These are phyloP conservation scores for Habrosyne pyritoides DNA, from an alignment of 2,888 invertebrate genomes.

Conservation along the genomic window DNA sequence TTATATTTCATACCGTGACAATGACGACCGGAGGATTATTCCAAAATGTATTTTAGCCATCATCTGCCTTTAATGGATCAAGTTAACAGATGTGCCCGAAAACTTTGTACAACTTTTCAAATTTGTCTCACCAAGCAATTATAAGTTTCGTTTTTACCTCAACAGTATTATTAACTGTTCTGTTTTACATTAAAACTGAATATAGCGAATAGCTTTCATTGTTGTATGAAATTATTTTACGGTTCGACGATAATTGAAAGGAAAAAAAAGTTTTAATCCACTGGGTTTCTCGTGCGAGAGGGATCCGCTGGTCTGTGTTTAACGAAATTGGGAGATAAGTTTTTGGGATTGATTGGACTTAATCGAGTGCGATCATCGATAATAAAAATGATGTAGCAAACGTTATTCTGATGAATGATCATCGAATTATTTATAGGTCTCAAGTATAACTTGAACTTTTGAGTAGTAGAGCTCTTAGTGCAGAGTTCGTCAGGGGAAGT, in stretches of 20 bases:
- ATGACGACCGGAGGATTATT: not conserved
- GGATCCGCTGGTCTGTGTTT: not conserved
- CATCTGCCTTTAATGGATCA: slow-evolving; percentile 47
- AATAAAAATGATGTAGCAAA: not conserved
- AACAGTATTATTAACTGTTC: slow-evolving; percentile 26
- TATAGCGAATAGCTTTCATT: slow-evolving; percentile 13
- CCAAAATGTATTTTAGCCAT: slow-evolving; percentile 23
- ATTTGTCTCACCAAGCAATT: slow-evolving; percentile 62
- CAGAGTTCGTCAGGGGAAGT: too few relatives aligned
- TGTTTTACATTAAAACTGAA: slow-evolving; percentile 26
- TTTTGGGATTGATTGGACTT: not conserved
- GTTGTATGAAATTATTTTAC: slow-evolving; percentile 18
- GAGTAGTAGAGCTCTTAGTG: too few relatives aligned
- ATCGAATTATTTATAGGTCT: not conserved
- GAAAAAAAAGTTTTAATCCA: slow-evolving; percentile 13
- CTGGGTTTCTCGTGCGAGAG: not conserved
- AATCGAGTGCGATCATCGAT: not conserved
- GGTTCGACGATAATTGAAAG: slow-evolving; percentile 18
- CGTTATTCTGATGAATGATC: not conserved
- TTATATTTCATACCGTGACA: not conserved
- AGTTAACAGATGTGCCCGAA: slow-evolving; percentile 48
- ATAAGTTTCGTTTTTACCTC: slow-evolving; percentile 54
- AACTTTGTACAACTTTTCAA: slow-evolving; percentile 53
- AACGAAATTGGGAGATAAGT: not conserved
- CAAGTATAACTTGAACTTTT: too few relatives aligned